Percentiles rank a stretch among this genome's conserved stretches.
These are phyloP conservation scores for Sebastes aleutianus DNA, from an alignment of 2,797 vertebrate species.

Conservation along the genomic window DNA sequence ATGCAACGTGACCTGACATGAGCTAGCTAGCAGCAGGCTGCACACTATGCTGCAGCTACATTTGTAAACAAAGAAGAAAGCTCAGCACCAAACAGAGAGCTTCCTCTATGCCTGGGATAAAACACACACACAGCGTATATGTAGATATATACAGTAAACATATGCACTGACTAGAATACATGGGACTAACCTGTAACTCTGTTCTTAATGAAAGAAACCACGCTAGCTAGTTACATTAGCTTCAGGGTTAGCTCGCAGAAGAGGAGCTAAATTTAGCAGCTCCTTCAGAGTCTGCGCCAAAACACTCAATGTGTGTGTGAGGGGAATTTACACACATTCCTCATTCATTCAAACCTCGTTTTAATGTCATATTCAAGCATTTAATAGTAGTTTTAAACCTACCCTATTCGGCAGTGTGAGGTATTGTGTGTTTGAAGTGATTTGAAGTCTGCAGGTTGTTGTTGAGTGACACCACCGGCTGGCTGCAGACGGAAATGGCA, in stretches of 20 bases:
- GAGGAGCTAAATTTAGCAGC: slow-evolving; percentile 77
- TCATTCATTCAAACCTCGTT: neutral
- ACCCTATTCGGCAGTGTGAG: slow-evolving; percentile 62
- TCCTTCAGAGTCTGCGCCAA: neutral
- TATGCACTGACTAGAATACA: neutral
- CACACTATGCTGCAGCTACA: slow-evolving; percentile 46
- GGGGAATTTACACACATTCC: neutral
- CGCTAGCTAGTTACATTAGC: slow-evolving; percentile 49
- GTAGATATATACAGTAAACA: accelerated
- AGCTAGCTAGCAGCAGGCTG: neutral
- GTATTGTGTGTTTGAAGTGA: slow-evolving; percentile 41
- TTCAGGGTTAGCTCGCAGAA: slow-evolving; percentile 38
- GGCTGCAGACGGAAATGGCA: slow-evolving; percentile 71
- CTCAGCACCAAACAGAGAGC: neutral
- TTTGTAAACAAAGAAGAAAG: slow-evolving; percentile 74
- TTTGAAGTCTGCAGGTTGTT: slow-evolving; percentile 64
- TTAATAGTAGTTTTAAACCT: slow-evolving; percentile 51
- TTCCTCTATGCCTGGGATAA: neutral
- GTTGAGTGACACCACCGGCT: slow-evolving; percentile 85
- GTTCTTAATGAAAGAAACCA: slow-evolving; percentile 23
- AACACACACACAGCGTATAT: neutral
- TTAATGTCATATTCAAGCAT: neutral
- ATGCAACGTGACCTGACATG: neutral
- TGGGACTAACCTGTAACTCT: neutral
- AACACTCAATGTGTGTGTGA: neutral